Evolutionary conservation across 2,888 invertebrate species (phyloP).

Genomic region (Lordiphosa fenestrarum): DNA sequence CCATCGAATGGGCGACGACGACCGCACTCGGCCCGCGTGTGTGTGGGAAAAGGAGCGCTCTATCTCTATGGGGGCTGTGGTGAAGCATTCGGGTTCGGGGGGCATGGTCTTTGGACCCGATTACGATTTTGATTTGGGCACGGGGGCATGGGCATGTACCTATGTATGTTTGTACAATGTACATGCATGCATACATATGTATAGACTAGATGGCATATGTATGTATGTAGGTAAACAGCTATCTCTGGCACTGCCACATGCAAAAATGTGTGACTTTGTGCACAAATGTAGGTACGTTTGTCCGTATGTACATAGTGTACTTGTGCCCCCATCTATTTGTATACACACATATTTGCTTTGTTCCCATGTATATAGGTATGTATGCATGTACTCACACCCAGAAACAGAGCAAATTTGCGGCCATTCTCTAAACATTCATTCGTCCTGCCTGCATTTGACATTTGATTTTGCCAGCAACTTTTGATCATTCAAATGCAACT

Average conservation of each 20-base stretch:
- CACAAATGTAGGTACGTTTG: constrained; percentile 2
- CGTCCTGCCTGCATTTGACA: constrained; percentile 23
- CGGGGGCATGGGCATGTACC: constrained; percentile 2
- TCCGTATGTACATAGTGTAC: not conserved
- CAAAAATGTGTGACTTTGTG: constrained; percentile 12
- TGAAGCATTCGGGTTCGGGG: constrained; percentile 2
- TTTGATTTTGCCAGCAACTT: constrained; percentile 9
- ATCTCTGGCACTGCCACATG: constrained; percentile 4
- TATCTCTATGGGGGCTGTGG: constrained; percentile 30
- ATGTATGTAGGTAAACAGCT: not conserved
- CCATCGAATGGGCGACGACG: constrained; percentile 13
- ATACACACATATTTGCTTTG: constrained; percentile 10
- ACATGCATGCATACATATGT: not conserved
- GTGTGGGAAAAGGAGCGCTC: constrained; percentile 55
- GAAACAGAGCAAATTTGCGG: not conserved
- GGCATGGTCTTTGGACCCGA: constrained; percentile 1
- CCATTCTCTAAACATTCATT: not conserved
- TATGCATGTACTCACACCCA: no score
- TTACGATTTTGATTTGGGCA: constrained; percentile 13
- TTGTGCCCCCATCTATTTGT: constrained; percentile 19
- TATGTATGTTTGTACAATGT: not conserved
- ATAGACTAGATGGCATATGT: not conserved
- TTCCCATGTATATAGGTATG: not conserved
- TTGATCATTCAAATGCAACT: no score
- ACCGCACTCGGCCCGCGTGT: constrained; percentile 39